phyloP scores from a whole-genome alignment of 2,797 vertebrate genomes.

The Knipowitschia caucasica region DNA sequence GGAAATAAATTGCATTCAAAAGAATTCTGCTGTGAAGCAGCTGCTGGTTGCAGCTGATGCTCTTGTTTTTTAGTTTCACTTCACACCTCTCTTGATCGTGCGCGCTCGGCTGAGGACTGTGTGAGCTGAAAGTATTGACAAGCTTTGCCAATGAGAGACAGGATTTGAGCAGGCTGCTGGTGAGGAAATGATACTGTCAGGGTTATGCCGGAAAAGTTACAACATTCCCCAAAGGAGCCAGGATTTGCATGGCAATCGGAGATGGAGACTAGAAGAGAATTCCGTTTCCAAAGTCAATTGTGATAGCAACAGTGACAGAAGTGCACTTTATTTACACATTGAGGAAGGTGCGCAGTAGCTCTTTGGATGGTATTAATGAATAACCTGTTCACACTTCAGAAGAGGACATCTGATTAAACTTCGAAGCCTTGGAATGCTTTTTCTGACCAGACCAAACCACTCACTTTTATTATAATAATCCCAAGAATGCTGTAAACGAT shows the following conservation, averaged over 20 bases:
- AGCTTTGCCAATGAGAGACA: conserved; percentile 50
- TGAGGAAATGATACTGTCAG: conserved; percentile 56
- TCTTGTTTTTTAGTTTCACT: conserved; percentile 48
- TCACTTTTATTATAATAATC: too few relatives aligned
- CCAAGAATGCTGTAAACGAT: too few relatives aligned
- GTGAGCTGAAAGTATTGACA: conserved; percentile 56
- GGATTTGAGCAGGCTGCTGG: conserved; percentile 49
- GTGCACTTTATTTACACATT: conserved; percentile 12
- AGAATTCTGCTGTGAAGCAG: conserved; percentile 59
- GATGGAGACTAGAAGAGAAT: conserved; percentile 16
- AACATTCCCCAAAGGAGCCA: conserved; percentile 18
- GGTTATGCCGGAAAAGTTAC: conserved; percentile 50
- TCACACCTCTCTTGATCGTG: conserved; percentile 41
- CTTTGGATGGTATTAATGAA: conserved; percentile 23
- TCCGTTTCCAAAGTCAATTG: conserved; percentile 28
- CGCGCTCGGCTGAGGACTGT: conserved; percentile 44
- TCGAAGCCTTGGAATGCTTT: too few relatives aligned
- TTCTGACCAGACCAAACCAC: too few relatives aligned
- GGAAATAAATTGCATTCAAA: conserved; percentile 58
- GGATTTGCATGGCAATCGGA: conserved; percentile 46
- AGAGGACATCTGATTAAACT: conserved; percentile 15
- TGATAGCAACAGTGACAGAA: conserved; percentile 16
- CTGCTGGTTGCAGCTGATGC: conserved; percentile 61
- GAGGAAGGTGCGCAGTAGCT: conserved; percentile 12
- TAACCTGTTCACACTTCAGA: conserved; percentile 11